Evolutionary conservation across 2,888 invertebrate species (phyloP).

Genomic region (Campoletis raptor): DNA sequence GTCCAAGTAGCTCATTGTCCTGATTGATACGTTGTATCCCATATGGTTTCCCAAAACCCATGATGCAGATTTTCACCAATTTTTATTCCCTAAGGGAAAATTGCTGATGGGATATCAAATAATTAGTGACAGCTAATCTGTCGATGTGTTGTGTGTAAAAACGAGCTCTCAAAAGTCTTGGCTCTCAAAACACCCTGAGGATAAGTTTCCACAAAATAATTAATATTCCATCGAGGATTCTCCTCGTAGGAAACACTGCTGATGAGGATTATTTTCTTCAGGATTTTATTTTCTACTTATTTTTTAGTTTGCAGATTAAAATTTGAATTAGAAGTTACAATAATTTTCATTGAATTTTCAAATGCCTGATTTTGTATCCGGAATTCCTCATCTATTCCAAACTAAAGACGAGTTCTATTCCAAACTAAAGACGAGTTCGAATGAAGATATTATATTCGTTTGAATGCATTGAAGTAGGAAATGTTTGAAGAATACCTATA

Average conservation of each 20-base stretch:
- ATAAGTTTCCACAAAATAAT: background rate
- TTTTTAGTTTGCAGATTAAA: too few species aligned
- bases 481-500: background rate
- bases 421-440: background rate
- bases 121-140: background rate
- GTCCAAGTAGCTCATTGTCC: conserved; percentile 40
- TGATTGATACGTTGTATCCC: conserved; percentile 24
- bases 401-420: background rate
- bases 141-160: background rate
- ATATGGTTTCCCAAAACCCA: background rate
- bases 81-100: background rate
- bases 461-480: background rate
- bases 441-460: background rate
- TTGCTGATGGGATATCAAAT: background rate
- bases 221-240: background rate
- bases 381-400: too few species aligned
- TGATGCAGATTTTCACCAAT: background rate
- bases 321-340: too few species aligned
- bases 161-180: background rate
- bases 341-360: too few species aligned
- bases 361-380: too few species aligned
- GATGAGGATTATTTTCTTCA: background rate
- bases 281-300: background rate
- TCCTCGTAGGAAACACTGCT: too few species aligned
- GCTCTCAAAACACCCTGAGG: background rate